phyloP scores from a whole-genome alignment of 2,888 invertebrate genomes.

The Panopea generosa region DNA sequence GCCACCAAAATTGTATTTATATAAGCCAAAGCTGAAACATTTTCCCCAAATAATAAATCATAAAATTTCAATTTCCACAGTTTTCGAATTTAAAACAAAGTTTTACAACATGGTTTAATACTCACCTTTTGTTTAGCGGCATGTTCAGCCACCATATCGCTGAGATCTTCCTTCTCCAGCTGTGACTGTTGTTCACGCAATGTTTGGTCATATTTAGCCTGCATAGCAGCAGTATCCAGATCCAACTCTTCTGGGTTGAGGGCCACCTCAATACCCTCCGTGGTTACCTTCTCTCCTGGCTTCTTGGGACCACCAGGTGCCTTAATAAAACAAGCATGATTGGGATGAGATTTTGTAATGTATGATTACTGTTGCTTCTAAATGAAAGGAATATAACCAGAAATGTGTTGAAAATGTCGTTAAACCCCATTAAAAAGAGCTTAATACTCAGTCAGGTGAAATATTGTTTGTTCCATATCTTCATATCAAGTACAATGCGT shows the following conservation, averaged over 20 bases:
- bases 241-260: conserved; percentile 99
- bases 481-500: no score
- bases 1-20: no score
- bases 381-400: no score
- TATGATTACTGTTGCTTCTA: background rate
- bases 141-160: conserved; percentile 99
- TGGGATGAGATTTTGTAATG: conserved; percentile 1
- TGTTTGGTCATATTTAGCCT: conserved; percentile 95
- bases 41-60: no score
- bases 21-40: no score
- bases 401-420: no score
- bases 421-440: no score
- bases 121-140: conserved; percentile 96
- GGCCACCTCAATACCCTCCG: conserved; percentile 93
- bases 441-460: no score
- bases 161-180: conserved; percentile 96
- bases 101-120: no score
- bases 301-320: conserved; percentile 66
- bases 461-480: no score
- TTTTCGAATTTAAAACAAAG: no score
- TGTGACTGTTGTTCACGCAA: conserved; percentile 96
- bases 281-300: conserved; percentile 72
- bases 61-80: no score
- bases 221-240: conserved; percentile 97
- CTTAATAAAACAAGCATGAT: conserved; percentile 21